A percentile compares a stretch with the other conserved stretches of the same genome.
These are phyloP conservation scores for Orthosia gracilis DNA, from an alignment of 2,888 invertebrate species.

Conservation along the genomic window DNA sequence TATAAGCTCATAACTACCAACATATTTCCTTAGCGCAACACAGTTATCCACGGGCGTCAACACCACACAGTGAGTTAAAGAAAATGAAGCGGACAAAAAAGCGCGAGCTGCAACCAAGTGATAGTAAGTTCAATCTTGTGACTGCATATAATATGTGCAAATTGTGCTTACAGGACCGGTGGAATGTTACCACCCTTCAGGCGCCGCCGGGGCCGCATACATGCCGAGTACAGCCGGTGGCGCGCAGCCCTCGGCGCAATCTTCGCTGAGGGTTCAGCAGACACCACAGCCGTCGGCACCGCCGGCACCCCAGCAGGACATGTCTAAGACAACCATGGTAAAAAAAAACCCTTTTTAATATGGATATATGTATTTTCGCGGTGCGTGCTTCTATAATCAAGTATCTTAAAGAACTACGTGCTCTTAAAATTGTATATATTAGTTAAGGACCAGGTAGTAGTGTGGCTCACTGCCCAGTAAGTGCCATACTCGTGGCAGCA, in stretches of 20 bases:
- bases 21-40: slow-evolving; percentile 82
- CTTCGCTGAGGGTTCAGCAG: slow-evolving; percentile 81
- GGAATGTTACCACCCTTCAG: slow-evolving; percentile 86
- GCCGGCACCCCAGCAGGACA: slow-evolving; percentile 85
- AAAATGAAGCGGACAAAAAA: slow-evolving; percentile 18
- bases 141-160: slow-evolving; percentile 5
- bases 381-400: not conserved
- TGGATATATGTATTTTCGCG: not conserved
- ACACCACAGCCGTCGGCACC: slow-evolving; percentile 85
- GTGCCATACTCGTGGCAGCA: not conserved
- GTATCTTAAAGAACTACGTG: not conserved
- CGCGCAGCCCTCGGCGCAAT: slow-evolving; percentile 79
- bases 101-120: not conserved
- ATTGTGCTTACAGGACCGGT: slow-evolving; percentile 80
- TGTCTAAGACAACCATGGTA: slow-evolving; percentile 86
- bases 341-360: slow-evolving; percentile 43
- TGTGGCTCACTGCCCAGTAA: not conserved
- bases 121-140: slow-evolving; percentile 1
- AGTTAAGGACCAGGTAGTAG: not conserved
- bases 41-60: slow-evolving; percentile 90
- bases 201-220: slow-evolving; percentile 80
- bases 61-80: slow-evolving; percentile 88
- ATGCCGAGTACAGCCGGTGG: slow-evolving; percentile 81
- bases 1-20: slow-evolving; percentile 1
- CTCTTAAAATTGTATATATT: not conserved